These are phyloP conservation scores for Volucella bombylans DNA, from an alignment of 2,888 invertebrate genomes.

Conservation along the genomic window DNA sequence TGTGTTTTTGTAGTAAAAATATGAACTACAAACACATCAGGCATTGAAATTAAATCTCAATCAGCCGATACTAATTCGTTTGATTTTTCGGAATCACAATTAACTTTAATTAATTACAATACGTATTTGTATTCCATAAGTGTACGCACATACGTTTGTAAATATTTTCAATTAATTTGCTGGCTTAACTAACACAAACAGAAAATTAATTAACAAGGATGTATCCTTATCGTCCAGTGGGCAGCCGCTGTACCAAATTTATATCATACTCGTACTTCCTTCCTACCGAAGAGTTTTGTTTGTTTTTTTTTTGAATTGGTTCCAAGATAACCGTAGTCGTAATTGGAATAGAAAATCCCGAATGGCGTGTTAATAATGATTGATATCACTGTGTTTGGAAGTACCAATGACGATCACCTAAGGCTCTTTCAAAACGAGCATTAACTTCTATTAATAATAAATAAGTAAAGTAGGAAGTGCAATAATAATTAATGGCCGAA, in stretches of 20 bases:
- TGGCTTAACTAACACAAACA: slow-evolving; percentile 25
- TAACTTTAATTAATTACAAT: slow-evolving; percentile 25
- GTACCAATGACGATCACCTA: background rate
- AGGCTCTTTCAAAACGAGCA: no score
- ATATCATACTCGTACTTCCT: background rate
- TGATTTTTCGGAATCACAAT: slow-evolving; percentile 4
- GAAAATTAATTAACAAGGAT: background rate
- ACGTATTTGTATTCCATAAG: background rate
- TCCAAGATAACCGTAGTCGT: slow-evolving; percentile 6
- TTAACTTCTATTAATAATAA: no score
- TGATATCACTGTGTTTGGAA: background rate
- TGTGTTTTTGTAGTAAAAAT: no score
- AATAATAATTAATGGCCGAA: no score
- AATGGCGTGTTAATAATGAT: slow-evolving; percentile 35
- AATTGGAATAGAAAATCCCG: slow-evolving; percentile 1
- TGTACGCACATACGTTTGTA: background rate
- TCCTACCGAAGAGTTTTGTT: background rate
- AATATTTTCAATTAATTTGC: slow-evolving; percentile 53
- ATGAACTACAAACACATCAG: no score
- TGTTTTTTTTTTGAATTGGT: background rate
- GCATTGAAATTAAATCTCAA: slow-evolving; percentile 11
- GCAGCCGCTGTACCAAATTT: background rate
- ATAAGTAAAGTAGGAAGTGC: no score
- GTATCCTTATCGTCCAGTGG: background rate
- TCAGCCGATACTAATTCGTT: background rate